These are phyloP conservation scores for Elanus axillaris DNA, from an alignment of 2,113 vertebrate genomes.

Conservation along the genomic window DNA sequence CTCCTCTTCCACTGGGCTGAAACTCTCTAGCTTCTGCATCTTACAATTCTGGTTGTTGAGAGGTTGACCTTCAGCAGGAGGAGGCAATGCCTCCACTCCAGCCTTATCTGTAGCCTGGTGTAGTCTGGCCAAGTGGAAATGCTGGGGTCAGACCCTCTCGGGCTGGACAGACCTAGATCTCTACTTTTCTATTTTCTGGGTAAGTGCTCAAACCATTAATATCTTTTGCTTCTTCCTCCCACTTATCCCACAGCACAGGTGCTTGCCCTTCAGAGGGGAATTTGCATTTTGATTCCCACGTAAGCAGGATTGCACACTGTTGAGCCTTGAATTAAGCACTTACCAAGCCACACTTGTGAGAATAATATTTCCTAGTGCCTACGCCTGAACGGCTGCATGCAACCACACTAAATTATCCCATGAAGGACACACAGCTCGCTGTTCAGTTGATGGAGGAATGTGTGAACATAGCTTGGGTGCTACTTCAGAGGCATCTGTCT, in stretches of 20 bases:
- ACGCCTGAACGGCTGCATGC: not conserved
- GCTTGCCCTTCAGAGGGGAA: not conserved
- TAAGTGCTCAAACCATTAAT: not conserved
- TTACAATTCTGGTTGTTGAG: not conserved
- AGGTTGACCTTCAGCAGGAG: not conserved
- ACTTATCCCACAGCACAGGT: not conserved
- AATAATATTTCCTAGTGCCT: not conserved
- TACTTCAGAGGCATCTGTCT: not conserved
- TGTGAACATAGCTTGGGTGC: not conserved
- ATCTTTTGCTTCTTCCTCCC: not conserved
- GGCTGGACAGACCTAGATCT: not conserved
- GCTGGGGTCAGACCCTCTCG: accelerated
- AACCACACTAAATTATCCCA: not conserved
- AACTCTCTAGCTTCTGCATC: not conserved
- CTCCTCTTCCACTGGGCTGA: not conserved
- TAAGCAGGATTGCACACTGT: not conserved
- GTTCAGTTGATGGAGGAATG: not conserved
- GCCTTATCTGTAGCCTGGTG: not conserved
- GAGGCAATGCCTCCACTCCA: not conserved
- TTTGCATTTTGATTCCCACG: not conserved
- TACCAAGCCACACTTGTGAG: not conserved
- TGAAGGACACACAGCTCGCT: not conserved
- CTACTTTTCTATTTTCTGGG: not conserved
- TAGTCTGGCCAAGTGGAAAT: not conserved
- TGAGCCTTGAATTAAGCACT: slow-evolving; percentile 16